These are phyloP conservation scores for Pterophyllum scalare DNA, from an alignment of 2,113 vertebrate genomes.

Conservation along the genomic window DNA sequence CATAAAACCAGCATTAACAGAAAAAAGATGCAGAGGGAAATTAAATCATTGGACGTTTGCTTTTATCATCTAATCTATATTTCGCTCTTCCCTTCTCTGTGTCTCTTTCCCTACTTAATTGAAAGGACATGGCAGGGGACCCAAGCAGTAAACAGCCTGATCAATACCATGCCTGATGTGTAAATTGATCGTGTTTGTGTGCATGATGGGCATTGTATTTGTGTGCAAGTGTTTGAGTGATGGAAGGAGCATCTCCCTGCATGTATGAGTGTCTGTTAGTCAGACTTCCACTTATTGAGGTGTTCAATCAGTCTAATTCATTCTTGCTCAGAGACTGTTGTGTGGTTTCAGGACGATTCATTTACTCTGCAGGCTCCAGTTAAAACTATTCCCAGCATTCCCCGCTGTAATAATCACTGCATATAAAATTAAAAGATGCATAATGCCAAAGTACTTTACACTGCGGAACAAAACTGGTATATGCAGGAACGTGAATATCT, in stretches of 20 bases:
- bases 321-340: conserved; percentile 73
- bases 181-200: conserved; percentile 72
- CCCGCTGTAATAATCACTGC: conserved; percentile 77
- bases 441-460: conserved; percentile 43
- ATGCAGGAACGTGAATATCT: neutral
- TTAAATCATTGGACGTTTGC: conserved; percentile 14
- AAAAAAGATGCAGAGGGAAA: neutral
- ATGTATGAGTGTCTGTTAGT: conserved; percentile 22
- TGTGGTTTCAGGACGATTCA: conserved; percentile 77
- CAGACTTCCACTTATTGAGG: conserved; percentile 67
- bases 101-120: conserved; percentile 67
- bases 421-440: conserved; percentile 74
- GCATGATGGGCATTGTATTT: conserved; percentile 25
- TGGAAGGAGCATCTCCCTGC: neutral
- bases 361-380: conserved; percentile 79
- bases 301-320: conserved; percentile 82
- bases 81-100: conserved; percentile 35
- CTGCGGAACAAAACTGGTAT: conserved; percentile 16
- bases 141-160: conserved; percentile 69
- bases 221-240: conserved; percentile 52
- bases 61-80: conserved; percentile 51
- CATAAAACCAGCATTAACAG: neutral
- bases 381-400: conserved; percentile 75
- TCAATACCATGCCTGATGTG: conserved; percentile 75
- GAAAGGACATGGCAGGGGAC: conserved; percentile 76